These are phyloP conservation scores for Cenopis cana DNA, from an alignment of 2,888 invertebrate genomes.

Conservation along the genomic window DNA sequence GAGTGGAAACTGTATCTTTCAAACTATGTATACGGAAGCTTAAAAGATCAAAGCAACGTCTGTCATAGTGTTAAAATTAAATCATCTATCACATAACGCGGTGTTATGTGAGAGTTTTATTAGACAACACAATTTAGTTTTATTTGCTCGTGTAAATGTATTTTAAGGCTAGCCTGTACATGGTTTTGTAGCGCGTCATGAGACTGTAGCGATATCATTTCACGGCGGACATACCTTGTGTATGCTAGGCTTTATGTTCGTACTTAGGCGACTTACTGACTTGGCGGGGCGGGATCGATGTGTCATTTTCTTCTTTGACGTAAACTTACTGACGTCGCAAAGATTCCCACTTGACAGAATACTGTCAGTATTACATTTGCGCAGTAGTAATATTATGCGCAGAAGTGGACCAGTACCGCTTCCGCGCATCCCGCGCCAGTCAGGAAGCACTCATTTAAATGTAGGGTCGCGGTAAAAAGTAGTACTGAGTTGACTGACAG, in stretches of 20 bases:
- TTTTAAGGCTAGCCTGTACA: constrained; percentile 4
- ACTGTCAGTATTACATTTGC: too few species aligned
- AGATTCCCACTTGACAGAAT: too few species aligned
- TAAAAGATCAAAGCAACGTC: constrained; percentile 24
- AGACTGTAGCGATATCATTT: constrained; percentile 15
- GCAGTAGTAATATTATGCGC: too few species aligned
- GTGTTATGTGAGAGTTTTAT: constrained; percentile 22
- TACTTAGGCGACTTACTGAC: too few species aligned
- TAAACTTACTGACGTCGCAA: too few species aligned
- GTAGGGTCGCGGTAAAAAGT: too few species aligned
- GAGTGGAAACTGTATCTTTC: neutral
- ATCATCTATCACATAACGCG: constrained; percentile 24
- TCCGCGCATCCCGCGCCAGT: too few species aligned
- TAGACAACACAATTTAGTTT: constrained; percentile 35
- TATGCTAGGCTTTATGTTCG: constrained; percentile 8
- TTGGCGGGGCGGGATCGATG: too few species aligned
- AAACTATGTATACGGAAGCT: constrained; percentile 24
- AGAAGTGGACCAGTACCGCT: too few species aligned
- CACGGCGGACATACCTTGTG: neutral
- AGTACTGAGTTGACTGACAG: too few species aligned
- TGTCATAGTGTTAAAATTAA: constrained; percentile 20
- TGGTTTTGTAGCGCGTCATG: neutral
- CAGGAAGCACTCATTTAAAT: too few species aligned
- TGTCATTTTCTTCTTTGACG: too few species aligned
- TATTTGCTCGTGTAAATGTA: constrained; percentile 21